Evolutionary conservation across 2,797 vertebrate species (phyloP), one percentile per base, ranked within the genome.

Genomic region (Leptodactylus fallax): DNA sequence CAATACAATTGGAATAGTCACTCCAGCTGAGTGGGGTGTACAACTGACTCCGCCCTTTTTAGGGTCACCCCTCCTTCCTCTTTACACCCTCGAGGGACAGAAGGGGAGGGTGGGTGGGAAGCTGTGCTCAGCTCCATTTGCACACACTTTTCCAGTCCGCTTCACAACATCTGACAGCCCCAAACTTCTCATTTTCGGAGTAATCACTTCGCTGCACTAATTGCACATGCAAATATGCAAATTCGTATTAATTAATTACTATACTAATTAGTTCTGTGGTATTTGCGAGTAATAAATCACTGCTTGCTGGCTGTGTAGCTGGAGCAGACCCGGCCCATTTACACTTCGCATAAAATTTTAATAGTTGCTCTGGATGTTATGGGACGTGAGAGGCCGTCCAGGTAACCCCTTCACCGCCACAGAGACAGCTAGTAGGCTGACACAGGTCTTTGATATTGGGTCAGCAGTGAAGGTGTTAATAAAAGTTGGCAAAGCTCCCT

Each of bases 181-280:
- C 88, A 94, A 95, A 94, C 93, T 94, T 95, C 96, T 97, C 97
- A 97, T 97, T 96, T 97, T 97, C 96, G 96, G 96, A 96, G 96
- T 96, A 96, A 94, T 97, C 96, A 97, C 96, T 97, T 96, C 95
- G 96, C 96, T 96, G 96, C 95, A 96, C 96, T 97, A 97, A 98
- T 98, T 98, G 97, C 97, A 97, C 97, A 97, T 98, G 97, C 97
- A 98, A 97, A 98, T 97, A 98, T 98, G 97, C 97, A 98, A 98
- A 98, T 98, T 96, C 94, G 96, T 98, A 98, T 98, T 98, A 98
- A 98, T 98, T 98, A 98, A 98, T 98, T 98, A 98, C 97, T 98
- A 97, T 97, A 97, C 97, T 98, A 98, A 98, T 98, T 98, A 98
- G 97, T 97, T 97, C 97, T 97, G 97, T 97, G 97, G 97, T 98